Conservation (phyloP, 2,113 vertebrate species). For the Notarius lentiginosus region DNA sequence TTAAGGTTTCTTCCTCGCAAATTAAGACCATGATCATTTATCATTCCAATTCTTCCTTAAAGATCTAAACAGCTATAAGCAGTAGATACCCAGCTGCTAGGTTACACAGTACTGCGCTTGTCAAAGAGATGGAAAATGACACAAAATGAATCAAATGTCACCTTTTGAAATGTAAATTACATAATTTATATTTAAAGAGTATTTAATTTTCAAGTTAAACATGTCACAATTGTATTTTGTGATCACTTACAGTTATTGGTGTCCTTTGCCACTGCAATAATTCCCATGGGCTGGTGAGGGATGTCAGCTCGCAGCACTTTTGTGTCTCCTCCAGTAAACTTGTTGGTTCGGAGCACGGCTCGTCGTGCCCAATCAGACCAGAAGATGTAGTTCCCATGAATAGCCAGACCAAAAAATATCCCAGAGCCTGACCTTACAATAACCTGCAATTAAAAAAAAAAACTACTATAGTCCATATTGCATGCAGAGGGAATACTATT, state of each 20-base stretch:
- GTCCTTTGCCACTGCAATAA: constrained; percentile 91
- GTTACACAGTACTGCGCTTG: neutral
- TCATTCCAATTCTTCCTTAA: constrained; percentile 50
- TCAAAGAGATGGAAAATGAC: neutral
- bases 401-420: constrained; percentile 91
- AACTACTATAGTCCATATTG: neutral
- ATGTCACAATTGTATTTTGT: neutral
- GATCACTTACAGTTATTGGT: constrained; percentile 93
- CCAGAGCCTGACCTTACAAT: constrained; percentile 92
- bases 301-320: constrained; percentile 93
- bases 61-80: constrained; percentile 29
- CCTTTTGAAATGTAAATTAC: neutral
- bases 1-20: constrained; percentile 58
- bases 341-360: constrained; percentile 90
- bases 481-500: neutral
- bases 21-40: constrained; percentile 61
- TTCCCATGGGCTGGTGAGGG: constrained; percentile 96
- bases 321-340: constrained; percentile 92
- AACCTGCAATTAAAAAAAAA: constrained; percentile 71
- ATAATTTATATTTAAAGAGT: neutral
- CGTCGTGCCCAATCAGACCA: constrained; percentile 95
- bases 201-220: neutral
- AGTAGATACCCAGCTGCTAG: neutral
- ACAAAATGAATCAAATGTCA: neutral
- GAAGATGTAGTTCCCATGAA: constrained; percentile 94